Evolutionary conservation across 2,888 invertebrate genomes (phyloP), one percentile per base, ranked within the genome.

Genomic region (Heteropelma amictum): DNA sequence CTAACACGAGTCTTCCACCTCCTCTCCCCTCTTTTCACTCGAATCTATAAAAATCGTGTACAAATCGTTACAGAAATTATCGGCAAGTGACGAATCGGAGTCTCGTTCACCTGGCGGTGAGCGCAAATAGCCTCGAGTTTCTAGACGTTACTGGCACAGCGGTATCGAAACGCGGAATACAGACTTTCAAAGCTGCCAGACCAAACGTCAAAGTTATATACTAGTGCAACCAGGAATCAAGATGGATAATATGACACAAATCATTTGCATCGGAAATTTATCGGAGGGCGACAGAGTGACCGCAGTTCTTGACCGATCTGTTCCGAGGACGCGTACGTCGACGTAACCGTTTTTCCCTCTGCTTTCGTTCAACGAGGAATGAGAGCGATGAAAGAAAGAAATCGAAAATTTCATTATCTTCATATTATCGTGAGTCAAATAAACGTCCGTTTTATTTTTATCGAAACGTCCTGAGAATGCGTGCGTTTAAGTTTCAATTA

Each of bases 81-180:
- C 89, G 90, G 3, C 89, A 90, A 65, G 91, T 95, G 0, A 94
- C 94, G 0, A 92, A 94, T 81, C 87, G 90, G 4, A 93, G 93
- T 49, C 83, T 95, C 14, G 85, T 88, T 10, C 93, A 94, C 84
- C 85, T 94, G 56, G 91, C 91, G 0, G 90, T 91, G 0, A 92
- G 93, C 0, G 93, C 93, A 0, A 93, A 93, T 0, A 86, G 90
- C 65, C 85, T 95, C 10, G 85, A 89, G 5, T 89, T 88, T 21
- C 84, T 96, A 0, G 95, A 96, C 86, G 91, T 96, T 0, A 92
- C 92, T 0, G 92, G 93, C 0, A 94, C 94, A 0, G 90, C 90
- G 0, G 93, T 95, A 0, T 93, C 94, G 0, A 85, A 86, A 4
- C 82, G 88, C 0, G 95, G 93, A 0, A 90, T 95, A 0, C 90